Conservation (phyloP, 2,888 invertebrate species). For the Melanotus villosus region DNA sequence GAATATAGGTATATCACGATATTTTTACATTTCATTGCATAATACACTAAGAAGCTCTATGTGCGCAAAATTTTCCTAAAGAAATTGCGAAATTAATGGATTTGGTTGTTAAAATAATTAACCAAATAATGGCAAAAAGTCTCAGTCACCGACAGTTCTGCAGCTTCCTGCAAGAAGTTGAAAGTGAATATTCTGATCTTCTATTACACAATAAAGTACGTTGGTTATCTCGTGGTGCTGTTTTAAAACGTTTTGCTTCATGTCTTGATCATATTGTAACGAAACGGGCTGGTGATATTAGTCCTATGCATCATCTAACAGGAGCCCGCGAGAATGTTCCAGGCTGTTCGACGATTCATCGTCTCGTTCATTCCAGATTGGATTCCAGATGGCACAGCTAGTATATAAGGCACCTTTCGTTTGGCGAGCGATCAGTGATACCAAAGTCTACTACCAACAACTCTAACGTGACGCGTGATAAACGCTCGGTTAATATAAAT, state of each 20-base stretch:
- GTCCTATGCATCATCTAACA: too few relatives aligned
- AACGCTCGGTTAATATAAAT: too few relatives aligned
- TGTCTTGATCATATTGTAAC: too few relatives aligned
- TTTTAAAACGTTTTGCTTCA: slow-evolving; percentile 48
- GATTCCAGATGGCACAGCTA: too few relatives aligned
- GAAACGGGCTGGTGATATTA: too few relatives aligned
- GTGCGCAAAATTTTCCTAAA: slow-evolving; percentile 55
- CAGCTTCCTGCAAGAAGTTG: slow-evolving; percentile 36
- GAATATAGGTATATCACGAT: slow-evolving; percentile 54
- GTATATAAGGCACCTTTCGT: too few relatives aligned
- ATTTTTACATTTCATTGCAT: slow-evolving; percentile 54
- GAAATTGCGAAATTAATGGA: slow-evolving; percentile 53
- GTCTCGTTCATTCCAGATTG: too few relatives aligned
- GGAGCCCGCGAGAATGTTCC: too few relatives aligned
- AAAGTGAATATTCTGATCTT: slow-evolving; percentile 42
- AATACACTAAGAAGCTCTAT: slow-evolving; percentile 56
- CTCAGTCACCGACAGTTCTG: slow-evolving; percentile 56
- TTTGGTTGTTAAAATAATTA: slow-evolving; percentile 49
- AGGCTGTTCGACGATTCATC: too few relatives aligned
- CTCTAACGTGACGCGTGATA: too few relatives aligned
- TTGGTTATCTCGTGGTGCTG: slow-evolving; percentile 51
- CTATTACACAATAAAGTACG: slow-evolving; percentile 25
- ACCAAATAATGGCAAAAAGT: slow-evolving; percentile 51
- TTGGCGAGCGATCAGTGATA: too few relatives aligned
- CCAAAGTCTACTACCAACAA: too few relatives aligned